Conservation (phyloP, 1,140 invertebrate genomes). For the Hypothenemus hampei region DNA sequence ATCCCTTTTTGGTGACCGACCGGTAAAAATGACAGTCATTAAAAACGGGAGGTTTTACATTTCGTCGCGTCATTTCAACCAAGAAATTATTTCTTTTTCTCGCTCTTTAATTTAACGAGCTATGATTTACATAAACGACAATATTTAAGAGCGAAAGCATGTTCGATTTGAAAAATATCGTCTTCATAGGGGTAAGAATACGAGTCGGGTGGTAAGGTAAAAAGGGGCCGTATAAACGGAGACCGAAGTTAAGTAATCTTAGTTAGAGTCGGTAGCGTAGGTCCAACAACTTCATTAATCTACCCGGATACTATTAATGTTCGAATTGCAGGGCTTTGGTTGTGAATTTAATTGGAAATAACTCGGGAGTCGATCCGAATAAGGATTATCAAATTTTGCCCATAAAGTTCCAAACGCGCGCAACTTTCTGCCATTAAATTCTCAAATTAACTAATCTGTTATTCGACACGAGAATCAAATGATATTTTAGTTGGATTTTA, state of each 20-base stretch:
- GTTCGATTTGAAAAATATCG: no score
- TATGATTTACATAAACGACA: slow-evolving; percentile 26
- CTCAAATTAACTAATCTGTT: slow-evolving; percentile 31
- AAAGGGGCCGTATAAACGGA: no score
- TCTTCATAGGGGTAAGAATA: no score
- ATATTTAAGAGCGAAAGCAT: slow-evolving; percentile 22
- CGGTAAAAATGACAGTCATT: slow-evolving; percentile 37
- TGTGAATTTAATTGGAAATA: slow-evolving; percentile 32
- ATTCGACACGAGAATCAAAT: slow-evolving; percentile 24
- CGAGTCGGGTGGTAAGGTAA: no score
- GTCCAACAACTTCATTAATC: slow-evolving; percentile 32
- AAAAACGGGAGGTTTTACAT: slow-evolving; percentile 32
- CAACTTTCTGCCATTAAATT: slow-evolving; percentile 29
- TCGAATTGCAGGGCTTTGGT: slow-evolving; percentile 28
- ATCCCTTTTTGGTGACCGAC: slow-evolving; percentile 31
- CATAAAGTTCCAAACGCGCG: slow-evolving; percentile 27
- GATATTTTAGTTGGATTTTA: slow-evolving; percentile 28
- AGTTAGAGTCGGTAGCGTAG: slow-evolving; percentile 28
- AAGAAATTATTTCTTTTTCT: slow-evolving; percentile 20
- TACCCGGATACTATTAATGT: slow-evolving; percentile 31
- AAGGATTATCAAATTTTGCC: slow-evolving; percentile 31
- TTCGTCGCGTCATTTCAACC: slow-evolving; percentile 24
- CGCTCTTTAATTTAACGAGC: slow-evolving; percentile 22
- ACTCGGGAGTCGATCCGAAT: slow-evolving; percentile 27
- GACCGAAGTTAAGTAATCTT: slow-evolving; percentile 26